phyloP scores from a whole-genome alignment of 2,888 invertebrate species.

The Drosophila demipolita region DNA sequence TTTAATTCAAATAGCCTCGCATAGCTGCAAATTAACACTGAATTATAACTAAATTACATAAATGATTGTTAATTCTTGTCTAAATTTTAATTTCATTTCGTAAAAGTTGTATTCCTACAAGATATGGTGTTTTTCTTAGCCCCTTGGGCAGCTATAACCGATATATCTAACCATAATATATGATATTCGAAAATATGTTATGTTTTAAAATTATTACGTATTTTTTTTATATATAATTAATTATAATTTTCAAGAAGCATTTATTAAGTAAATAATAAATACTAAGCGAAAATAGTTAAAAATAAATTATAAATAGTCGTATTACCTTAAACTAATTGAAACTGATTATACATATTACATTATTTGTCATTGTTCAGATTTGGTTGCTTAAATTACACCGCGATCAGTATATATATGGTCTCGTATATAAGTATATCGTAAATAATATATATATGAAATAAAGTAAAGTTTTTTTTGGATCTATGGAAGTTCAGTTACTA shows the following conservation, averaged over 20 bases:
- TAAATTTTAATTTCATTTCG: slow-evolving; percentile 23
- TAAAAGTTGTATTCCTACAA: slow-evolving; percentile 53
- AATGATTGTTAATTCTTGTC: slow-evolving; percentile 35
- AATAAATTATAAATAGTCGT: slow-evolving; percentile 9
- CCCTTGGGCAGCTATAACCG: slow-evolving; percentile 25
- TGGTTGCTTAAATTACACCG: slow-evolving; percentile 55
- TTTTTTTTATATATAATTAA: slow-evolving; percentile 12
- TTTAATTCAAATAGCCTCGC: slow-evolving; percentile 1
- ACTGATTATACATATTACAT: slow-evolving; percentile 65
- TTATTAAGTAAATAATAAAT: slow-evolving; percentile 5
- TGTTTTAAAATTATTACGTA: slow-evolving; percentile 49
- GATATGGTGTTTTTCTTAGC: slow-evolving; percentile 66
- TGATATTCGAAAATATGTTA: slow-evolving; percentile 20
- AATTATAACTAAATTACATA: slow-evolving; percentile 30
- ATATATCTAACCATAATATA: slow-evolving; percentile 17
- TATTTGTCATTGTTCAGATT: slow-evolving; percentile 77
- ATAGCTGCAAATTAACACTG: slow-evolving; percentile 14
- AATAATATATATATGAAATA: slow-evolving; percentile 19
- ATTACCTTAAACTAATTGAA: slow-evolving; percentile 49
- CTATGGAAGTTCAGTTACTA: not conserved
- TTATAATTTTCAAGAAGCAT: slow-evolving; percentile 43
- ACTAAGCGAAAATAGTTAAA: slow-evolving; percentile 3
- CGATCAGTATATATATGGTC: slow-evolving; percentile 15
- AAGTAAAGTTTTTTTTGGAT: too few relatives aligned
- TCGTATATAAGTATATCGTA: slow-evolving; percentile 27